Evolutionary conservation across 2,113 vertebrate species (phyloP).

Genomic region (Aleadryas rufinucha): DNA sequence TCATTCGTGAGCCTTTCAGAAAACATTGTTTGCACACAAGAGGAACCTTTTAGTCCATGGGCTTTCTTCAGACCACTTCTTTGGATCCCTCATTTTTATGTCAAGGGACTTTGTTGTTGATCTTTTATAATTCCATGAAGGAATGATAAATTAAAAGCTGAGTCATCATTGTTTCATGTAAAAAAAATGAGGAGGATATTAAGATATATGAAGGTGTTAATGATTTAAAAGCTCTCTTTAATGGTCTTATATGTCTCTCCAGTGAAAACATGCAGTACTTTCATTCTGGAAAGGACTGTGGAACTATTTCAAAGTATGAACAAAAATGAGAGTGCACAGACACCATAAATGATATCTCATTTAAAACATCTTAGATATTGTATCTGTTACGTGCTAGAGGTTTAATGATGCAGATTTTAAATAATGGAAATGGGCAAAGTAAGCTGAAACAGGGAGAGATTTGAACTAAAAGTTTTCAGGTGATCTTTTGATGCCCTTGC

Average conservation of each 20-base stretch:
- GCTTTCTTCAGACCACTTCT: background rate
- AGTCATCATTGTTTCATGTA: background rate
- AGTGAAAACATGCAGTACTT: background rate
- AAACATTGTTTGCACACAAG: background rate
- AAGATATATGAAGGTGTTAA: background rate
- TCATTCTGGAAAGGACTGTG: background rate
- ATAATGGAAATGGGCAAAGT: background rate
- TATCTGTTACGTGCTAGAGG: background rate
- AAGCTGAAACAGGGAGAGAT: background rate
- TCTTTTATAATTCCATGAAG: background rate
- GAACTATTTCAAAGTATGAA: background rate
- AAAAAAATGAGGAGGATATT: background rate
- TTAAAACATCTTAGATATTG: background rate
- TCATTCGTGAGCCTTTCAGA: background rate
- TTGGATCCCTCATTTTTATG: background rate
- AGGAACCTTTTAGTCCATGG: background rate
- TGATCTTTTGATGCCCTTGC: background rate
- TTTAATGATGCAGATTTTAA: background rate
- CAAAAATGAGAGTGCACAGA: background rate
- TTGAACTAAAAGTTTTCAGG: background rate
- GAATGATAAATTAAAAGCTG: background rate
- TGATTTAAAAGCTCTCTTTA: background rate
- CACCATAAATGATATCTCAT: background rate
- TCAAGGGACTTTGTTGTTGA: background rate
- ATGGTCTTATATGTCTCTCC: background rate